A percentile compares a stretch with the other conserved stretches of the same genome.
Conservation (phyloP, 2,113 vertebrate species). For the Tauraco erythrolophus region DNA sequence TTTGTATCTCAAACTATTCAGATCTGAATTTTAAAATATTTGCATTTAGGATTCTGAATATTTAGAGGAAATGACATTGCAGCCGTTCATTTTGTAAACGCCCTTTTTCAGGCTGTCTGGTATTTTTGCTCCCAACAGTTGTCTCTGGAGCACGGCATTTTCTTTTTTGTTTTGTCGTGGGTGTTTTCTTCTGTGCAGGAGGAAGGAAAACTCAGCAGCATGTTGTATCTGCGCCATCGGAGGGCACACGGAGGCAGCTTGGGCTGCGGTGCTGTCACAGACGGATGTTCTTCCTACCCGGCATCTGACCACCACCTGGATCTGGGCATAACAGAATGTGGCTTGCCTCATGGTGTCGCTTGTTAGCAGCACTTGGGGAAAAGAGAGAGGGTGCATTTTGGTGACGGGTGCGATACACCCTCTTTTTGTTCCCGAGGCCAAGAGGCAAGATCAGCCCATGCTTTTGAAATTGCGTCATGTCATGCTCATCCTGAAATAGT, state of each 20-base stretch:
- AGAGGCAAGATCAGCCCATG: background rate
- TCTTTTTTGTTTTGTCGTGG: background rate
- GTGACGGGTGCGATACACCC: background rate
- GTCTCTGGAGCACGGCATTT: background rate
- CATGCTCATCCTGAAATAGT: background rate
- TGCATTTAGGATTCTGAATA: background rate
- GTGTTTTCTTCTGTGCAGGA: background rate
- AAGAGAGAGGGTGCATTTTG: background rate
- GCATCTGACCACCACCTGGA: background rate
- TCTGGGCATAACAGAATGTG: background rate
- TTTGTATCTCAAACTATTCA: background rate
- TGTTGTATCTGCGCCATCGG: rapidly evolving
- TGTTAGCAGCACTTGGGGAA: background rate
- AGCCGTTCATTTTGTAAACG: background rate
- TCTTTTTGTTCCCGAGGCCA: background rate
- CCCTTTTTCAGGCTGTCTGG: background rate
- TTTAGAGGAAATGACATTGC: background rate
- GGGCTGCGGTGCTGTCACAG: rapidly evolving
- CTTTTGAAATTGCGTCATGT: background rate
- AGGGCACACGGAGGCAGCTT: background rate
- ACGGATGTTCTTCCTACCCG: rapidly evolving
- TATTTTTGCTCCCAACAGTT: background rate
- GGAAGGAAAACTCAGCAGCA: background rate
- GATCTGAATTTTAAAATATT: background rate
- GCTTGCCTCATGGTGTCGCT: background rate